Base-by-base conservation (phyloP, 2,888 invertebrate species). In the Siphonodentalium dalli region DNA sequence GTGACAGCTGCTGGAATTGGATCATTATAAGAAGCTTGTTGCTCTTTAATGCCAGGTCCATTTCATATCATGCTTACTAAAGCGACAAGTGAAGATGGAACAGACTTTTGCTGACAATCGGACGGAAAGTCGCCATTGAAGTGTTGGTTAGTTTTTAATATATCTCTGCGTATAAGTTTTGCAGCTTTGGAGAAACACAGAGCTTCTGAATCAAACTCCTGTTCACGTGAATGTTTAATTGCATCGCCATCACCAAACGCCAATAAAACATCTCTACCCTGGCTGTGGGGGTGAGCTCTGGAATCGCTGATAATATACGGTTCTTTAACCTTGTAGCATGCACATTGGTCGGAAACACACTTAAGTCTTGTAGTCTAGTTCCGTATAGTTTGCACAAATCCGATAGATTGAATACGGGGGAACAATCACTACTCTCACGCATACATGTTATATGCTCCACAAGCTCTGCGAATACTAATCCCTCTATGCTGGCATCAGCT, bases 261-360 rank as follows among this genome's bases (percentile, higher is more conserved):
- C 27, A 43, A 29, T 4, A 43, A 18, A 6, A 28, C 27, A 28
- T 43, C 43, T 15, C 43, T 24, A 6, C 43, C n/a, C n/a, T n/a
- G n/a, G n/a, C n/a, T n/a, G n/a, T n/a, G n/a, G n/a, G n/a, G n/a
- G n/a, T n/a, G 11, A 43, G 43, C 13, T n/a, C 13, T 9, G 43
- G 43, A 15, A 18, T 28, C n/a, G 15, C 23, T 11, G 24, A 24
- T 33, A 15, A 18, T 11, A 43, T 9, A 24, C 29, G 43, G 6
- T 43, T 21, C 15, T 43, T 26, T 15, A 43, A 43, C 4, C 43
- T 27, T 6, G 43, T 27, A 15, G 43, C n/a, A 15, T 43, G 20
- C 13, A 43, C 28, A 7, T 11, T 24, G 7, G 6, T 18, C 5
- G 20, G 20, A 8, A 8, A 21, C 5, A 4, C 8, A 23, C 20